phyloP scores from a whole-genome alignment of 2,113 vertebrate species.

The Boleophthalmus pectinirostris region DNA sequence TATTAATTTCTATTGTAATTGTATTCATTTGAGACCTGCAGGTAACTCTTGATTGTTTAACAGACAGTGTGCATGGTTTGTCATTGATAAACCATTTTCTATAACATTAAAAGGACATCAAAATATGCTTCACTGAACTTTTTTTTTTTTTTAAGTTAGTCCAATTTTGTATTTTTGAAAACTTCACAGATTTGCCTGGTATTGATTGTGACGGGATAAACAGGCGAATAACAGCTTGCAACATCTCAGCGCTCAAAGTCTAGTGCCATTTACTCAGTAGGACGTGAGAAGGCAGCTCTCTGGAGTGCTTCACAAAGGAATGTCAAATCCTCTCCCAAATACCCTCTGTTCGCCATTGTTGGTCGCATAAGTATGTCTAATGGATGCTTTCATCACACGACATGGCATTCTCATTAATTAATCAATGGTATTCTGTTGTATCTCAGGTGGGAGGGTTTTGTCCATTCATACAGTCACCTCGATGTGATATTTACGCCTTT shows the following conservation, averaged over 20 bases:
- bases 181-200: conserved; percentile 1
- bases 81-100: too few species aligned
- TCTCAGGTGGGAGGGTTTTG: conserved; percentile 47
- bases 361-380: conserved; percentile 21
- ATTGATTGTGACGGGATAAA: conserved; percentile 21
- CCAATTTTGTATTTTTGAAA: neutral
- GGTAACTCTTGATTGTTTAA: too few species aligned
- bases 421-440: conserved; percentile 56
- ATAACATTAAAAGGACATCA: too few species aligned
- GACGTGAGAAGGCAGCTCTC: conserved; percentile 21
- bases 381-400: conserved; percentile 36
- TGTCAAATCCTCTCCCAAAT: conserved; percentile 37
- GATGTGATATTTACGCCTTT: conserved; percentile 66
- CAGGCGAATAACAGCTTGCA: conserved; percentile 49
- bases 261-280: conserved; percentile 37
- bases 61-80: too few species aligned
- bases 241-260: conserved; percentile 24
- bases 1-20: too few species aligned
- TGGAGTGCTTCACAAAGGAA: conserved; percentile 25
- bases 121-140: too few species aligned
- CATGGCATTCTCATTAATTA: conserved; percentile 56
- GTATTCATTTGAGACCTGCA: too few species aligned
- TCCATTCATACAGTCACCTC: conserved; percentile 36
- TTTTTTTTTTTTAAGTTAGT: neutral
- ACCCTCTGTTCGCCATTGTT: conserved; percentile 26